Evolutionary conservation across 2,888 invertebrate genomes (phyloP).

Genomic region (Abscondita cerata): DNA sequence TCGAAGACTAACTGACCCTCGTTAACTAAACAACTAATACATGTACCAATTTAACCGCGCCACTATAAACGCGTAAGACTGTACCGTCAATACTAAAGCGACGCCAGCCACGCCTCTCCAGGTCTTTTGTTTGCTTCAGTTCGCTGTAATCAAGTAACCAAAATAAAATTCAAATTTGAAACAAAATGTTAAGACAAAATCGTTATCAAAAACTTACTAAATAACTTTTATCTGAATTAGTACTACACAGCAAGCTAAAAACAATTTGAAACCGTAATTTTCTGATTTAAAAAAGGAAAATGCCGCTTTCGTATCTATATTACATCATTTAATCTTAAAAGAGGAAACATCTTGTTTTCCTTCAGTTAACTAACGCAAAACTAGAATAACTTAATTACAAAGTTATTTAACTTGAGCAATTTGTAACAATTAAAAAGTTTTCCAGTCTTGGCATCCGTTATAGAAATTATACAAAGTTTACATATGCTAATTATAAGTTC

Average conservation of each 20-base stretch:
- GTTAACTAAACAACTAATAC: too few relatives aligned
- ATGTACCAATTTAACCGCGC: too few relatives aligned
- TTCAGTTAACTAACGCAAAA: constrained; percentile 35
- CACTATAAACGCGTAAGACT: too few relatives aligned
- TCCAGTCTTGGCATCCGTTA: constrained; percentile 48
- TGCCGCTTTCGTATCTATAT: constrained; percentile 12
- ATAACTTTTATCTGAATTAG: too few relatives aligned
- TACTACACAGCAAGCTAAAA: neutral
- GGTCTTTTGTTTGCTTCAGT: too few relatives aligned
- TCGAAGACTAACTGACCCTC: too few relatives aligned
- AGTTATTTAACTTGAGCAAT: constrained; percentile 50
- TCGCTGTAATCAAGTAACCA: too few relatives aligned
- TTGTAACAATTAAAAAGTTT: constrained; percentile 50
- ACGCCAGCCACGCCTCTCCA: too few relatives aligned
- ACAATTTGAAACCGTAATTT: constrained; percentile 1
- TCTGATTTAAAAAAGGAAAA: constrained; percentile 8
- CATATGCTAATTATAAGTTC: constrained; percentile 60
- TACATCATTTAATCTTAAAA: constrained; percentile 25
- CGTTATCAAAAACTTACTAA: too few relatives aligned
- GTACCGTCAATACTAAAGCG: too few relatives aligned
- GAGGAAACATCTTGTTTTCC: constrained; percentile 34
- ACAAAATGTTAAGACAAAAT: too few relatives aligned
- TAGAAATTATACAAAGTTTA: constrained; percentile 56
- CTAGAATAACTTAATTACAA: constrained; percentile 44
- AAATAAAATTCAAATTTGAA: too few relatives aligned